Percentiles rank a stretch among this genome's conserved stretches.
Conservation (phyloP, 1,140 invertebrate genomes). For the Lasioglossum baleicum region DNA sequence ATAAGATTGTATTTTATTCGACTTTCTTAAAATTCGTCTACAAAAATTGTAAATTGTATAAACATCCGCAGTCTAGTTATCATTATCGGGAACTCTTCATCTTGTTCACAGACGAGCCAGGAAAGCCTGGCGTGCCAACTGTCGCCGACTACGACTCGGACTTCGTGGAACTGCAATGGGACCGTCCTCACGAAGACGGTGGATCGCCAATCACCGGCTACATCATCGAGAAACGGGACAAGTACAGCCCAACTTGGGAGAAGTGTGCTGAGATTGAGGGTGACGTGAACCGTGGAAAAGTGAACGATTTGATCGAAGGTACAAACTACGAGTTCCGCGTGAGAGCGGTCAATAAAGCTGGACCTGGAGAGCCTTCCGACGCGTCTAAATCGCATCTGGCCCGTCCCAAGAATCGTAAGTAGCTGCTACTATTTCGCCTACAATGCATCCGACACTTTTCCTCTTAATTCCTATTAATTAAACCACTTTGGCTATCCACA, state of each 20-base stretch:
- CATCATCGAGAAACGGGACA: slow-evolving; percentile 97
- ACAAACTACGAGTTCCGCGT: slow-evolving; percentile 97
- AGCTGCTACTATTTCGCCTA: not conserved
- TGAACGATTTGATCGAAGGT: slow-evolving; percentile 94
- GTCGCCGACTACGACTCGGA: slow-evolving; percentile 95
- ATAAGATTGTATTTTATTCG: too few relatives aligned
- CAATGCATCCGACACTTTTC: too few relatives aligned
- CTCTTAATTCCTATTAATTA: too few relatives aligned
- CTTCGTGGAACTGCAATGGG: slow-evolving; percentile 98
- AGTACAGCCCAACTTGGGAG: slow-evolving; percentile 93
- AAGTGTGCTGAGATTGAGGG: slow-evolving; percentile 91
- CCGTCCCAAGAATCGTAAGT: slow-evolving; percentile 92
- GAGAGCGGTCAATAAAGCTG: slow-evolving; percentile 95
- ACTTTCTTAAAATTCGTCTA: too few relatives aligned
- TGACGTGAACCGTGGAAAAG: slow-evolving; percentile 90
- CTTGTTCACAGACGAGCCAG: slow-evolving; percentile 84
- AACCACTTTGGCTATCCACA: slow-evolving; percentile 70
- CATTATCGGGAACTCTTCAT: too few relatives aligned
- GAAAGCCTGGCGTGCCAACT: slow-evolving; percentile 92
- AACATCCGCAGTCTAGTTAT: too few relatives aligned
- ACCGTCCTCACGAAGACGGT: slow-evolving; percentile 90
- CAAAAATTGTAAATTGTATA: too few relatives aligned
- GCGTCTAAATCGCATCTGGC: slow-evolving; percentile 93
- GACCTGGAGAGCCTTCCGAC: slow-evolving; percentile 94
- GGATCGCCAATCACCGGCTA: slow-evolving; percentile 95